Evolutionary conservation across 2,888 invertebrate species (phyloP).

Genomic region (Empis stercorea): DNA sequence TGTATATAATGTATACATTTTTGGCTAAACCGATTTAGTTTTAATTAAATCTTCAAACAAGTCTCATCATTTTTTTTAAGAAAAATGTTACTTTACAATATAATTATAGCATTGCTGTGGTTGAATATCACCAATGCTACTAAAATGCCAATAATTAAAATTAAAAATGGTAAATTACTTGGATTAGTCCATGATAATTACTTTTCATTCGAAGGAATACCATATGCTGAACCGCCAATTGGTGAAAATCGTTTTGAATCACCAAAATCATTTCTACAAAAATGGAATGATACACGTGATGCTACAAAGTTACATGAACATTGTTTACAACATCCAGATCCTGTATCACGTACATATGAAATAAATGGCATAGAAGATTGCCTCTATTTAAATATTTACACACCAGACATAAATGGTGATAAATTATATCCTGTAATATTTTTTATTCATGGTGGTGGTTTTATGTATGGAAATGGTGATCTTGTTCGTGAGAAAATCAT

Average conservation of each 20-base stretch:
- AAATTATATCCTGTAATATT: slow-evolving; percentile 43
- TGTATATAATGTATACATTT: too few species aligned
- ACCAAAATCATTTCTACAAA: slow-evolving; percentile 12
- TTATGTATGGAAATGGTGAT: slow-evolving; percentile 41
- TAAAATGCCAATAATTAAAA: slow-evolving; percentile 4
- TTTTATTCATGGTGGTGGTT: slow-evolving; percentile 52
- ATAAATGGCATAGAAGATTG: slow-evolving; percentile 50
- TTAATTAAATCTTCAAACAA: too few species aligned
- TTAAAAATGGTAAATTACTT: slow-evolving; percentile 14
- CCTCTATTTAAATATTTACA: slow-evolving; percentile 46
- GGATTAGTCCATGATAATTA: slow-evolving; percentile 23
- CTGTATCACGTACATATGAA: background rate
- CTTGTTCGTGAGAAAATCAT: background rate
- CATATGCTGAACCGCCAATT: slow-evolving; percentile 49
- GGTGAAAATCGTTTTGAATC: slow-evolving; percentile 45
- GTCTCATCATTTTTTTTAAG: too few species aligned
- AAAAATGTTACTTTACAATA: too few species aligned
- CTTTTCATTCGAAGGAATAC: slow-evolving; percentile 49
- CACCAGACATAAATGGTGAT: slow-evolving; percentile 29
- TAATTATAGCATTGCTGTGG: too few species aligned
- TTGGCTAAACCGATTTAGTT: too few species aligned
- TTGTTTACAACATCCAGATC: background rate
- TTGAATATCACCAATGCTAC: too few species aligned
- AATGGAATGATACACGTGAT: slow-evolving; percentile 16
- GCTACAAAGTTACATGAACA: slow-evolving; percentile 39